Evolutionary conservation across 2,113 vertebrate species (phyloP), one percentile per base, ranked within the genome.

Genomic region (Indicator maculatus): DNA sequence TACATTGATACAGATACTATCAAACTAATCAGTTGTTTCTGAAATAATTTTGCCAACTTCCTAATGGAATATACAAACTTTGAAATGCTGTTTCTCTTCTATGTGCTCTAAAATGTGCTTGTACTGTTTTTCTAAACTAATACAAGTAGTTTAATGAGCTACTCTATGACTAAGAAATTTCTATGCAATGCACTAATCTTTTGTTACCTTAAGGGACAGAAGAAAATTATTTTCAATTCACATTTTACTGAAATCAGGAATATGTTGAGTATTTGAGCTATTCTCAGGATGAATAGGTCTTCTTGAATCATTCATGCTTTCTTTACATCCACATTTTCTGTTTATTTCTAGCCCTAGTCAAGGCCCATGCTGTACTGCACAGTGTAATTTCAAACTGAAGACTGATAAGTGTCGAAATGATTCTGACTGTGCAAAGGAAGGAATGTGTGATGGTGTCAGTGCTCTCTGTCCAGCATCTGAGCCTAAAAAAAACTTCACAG

Each of bases 341-440:
- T 44, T 88, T 84, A 61, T 88, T 88, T 94, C 2, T 89, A 99
- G 99, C 93, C 99, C 99, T 47, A 99, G 98, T 93, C 99, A 99
- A 96, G 99, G 99, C 39, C 99, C 99, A 0, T 99, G 99, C 86
- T 99, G 99, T 93, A 98, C 98, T 58, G 5, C 79, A 4, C 14
- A 89, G 24, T 99, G 99, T 45, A 11, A 3, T 5, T 99, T 98
- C 92, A 98, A 98, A 88, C 69, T 36, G 4, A 67, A 18, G 38
- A 90, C 24, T 16, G 97, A 98, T 3, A 97, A 91, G 45, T 99
- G 99, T 82, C 98, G 99, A 63, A 81, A 84, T 3, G 99, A 98
- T 66, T 99, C 99, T 0, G 99, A 99, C 61, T 99, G 99, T 95
- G 99, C 99, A 2, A 72, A 82, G 28, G 90, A 98, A 75, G 98